These are phyloP conservation scores for Psittacula echo DNA, from an alignment of 2,797 vertebrate genomes.

Conservation along the genomic window DNA sequence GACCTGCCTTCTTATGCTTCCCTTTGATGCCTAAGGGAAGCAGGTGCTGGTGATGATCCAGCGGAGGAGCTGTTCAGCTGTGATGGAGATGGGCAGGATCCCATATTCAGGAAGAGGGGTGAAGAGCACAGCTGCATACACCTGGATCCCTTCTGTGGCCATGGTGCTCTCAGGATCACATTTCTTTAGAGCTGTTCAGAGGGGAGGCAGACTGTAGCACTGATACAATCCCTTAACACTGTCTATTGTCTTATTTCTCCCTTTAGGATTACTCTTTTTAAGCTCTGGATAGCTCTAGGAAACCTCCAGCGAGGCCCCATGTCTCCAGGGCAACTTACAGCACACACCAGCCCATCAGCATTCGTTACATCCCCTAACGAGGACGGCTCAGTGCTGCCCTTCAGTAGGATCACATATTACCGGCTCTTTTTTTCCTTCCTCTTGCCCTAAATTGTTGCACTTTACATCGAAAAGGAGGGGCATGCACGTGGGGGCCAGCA, in stretches of 20 bases:
- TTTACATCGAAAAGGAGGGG: constrained; percentile 16
- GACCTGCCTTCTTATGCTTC: background rate
- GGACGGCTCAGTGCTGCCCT: background rate
- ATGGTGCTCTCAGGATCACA: background rate
- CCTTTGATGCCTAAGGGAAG: no score
- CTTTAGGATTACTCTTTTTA: background rate
- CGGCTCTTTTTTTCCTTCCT: background rate
- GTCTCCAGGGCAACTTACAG: background rate
- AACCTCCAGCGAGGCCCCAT: background rate
- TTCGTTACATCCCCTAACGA: background rate
- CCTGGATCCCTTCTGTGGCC: background rate
- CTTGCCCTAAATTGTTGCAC: constrained; percentile 51
- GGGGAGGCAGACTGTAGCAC: background rate
- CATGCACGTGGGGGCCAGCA: background rate
- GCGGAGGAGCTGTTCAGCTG: background rate
- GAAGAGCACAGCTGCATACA: background rate
- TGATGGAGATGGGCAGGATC: background rate
- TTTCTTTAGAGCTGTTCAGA: background rate
- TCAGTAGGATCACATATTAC: constrained; percentile 24
- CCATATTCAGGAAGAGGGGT: background rate
- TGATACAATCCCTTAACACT: background rate
- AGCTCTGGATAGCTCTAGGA: background rate
- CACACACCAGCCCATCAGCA: background rate
- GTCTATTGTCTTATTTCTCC: background rate
- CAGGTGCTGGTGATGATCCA: background rate